These are phyloP conservation scores for Macropodus opercularis DNA, from an alignment of 2,797 vertebrate species.

Conservation along the genomic window DNA sequence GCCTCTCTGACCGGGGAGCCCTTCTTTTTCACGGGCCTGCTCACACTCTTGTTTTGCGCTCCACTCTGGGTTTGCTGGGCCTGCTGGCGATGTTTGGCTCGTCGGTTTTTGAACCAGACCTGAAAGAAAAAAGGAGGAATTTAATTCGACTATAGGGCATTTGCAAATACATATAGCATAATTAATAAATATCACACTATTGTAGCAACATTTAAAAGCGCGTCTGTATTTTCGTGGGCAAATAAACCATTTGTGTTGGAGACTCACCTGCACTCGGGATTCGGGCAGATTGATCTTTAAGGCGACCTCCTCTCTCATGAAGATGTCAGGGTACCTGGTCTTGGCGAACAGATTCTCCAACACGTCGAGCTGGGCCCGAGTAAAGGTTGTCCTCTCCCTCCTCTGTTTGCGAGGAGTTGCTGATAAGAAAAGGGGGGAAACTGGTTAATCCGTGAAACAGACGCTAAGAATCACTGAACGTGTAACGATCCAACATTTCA, in stretches of 20 bases:
- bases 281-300: slow-evolving; percentile 97
- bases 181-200: no score
- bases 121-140: slow-evolving; percentile 48
- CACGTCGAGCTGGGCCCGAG: slow-evolving; percentile 92
- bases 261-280: slow-evolving; percentile 92
- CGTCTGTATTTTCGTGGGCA: no score
- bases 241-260: neutral
- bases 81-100: slow-evolving; percentile 95
- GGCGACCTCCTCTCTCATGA: slow-evolving; percentile 96
- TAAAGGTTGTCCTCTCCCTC: slow-evolving; percentile 94
- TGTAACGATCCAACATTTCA: neutral
- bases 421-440: slow-evolving; percentile 38
- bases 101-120: slow-evolving; percentile 98
- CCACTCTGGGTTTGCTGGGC: slow-evolving; percentile 84
- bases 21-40: slow-evolving; percentile 92
- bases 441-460: no score
- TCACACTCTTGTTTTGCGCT: slow-evolving; percentile 86
- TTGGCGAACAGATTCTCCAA: slow-evolving; percentile 93
- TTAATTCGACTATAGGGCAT: neutral
- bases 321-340: slow-evolving; percentile 97
- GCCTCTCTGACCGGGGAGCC: slow-evolving; percentile 89
- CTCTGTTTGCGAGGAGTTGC: slow-evolving; percentile 92
- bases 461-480: neutral
- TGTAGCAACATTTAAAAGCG: no score
- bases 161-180: no score